Conservation (phyloP, 2,888 invertebrate species). For the Pyrocoelia pectoralis region DNA sequence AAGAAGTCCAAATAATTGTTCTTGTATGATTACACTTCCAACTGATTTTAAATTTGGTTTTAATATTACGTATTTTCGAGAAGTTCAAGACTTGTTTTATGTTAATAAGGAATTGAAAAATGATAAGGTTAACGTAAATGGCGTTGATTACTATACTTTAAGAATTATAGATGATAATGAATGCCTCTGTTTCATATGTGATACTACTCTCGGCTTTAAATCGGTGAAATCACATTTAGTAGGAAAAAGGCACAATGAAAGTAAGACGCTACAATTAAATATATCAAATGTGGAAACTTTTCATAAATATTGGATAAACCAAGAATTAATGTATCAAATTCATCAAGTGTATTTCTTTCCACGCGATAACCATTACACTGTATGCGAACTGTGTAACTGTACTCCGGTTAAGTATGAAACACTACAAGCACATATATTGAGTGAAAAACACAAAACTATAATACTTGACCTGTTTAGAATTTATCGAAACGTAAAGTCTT, state of each 20-base stretch:
- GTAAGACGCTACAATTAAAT: neutral
- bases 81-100: neutral
- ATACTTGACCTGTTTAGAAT: neutral
- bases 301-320: conserved; percentile 47
- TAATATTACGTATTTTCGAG: neutral
- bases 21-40: neutral
- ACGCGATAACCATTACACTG: conserved; percentile 6
- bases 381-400: conserved; percentile 14
- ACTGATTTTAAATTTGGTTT: conserved; percentile 6
- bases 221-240: neutral
- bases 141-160: neutral
- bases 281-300: conserved; percentile 33
- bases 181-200: neutral
- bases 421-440: conserved; percentile 15
- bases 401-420: conserved; percentile 11
- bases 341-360: conserved; percentile 50
- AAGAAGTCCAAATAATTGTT: neutral
- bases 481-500: neutral
- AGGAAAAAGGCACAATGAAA: neutral
- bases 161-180: neutral
- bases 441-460: conserved; percentile 8
- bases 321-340: conserved; percentile 46
- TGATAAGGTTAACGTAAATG: neutral
- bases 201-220: neutral
- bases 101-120: neutral